These are phyloP conservation scores for Eubasilissa regina DNA, from an alignment of 1,140 invertebrate genomes.

Conservation along the genomic window DNA sequence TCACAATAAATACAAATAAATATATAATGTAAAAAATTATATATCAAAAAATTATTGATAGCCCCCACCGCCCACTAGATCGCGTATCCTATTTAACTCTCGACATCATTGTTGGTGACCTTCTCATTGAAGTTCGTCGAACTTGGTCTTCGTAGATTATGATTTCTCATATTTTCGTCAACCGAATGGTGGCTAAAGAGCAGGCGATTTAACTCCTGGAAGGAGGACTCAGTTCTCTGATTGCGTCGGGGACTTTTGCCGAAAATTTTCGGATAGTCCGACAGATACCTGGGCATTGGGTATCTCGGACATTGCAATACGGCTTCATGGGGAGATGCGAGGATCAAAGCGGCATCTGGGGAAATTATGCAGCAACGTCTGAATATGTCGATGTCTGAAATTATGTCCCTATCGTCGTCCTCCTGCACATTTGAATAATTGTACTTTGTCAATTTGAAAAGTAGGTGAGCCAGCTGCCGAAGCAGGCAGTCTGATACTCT, in stretches of 20 bases:
- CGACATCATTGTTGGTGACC: too few relatives aligned
- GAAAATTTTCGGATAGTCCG: conserved; percentile 18
- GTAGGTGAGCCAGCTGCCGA: conserved; percentile 4
- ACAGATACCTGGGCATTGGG: conserved; percentile 7
- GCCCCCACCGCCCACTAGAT: too few relatives aligned
- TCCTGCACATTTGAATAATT: neutral
- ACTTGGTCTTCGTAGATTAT: too few relatives aligned
- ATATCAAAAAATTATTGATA: too few relatives aligned
- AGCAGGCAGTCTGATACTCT: conserved; percentile 28
- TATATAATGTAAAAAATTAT: too few relatives aligned
- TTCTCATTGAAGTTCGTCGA: too few relatives aligned
- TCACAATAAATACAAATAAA: too few relatives aligned
- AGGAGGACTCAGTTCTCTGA: neutral
- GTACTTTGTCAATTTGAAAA: neutral
- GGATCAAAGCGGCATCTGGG: neutral
- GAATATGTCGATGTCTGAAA: conserved; percentile 17
- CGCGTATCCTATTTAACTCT: too few relatives aligned
- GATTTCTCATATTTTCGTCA: too few relatives aligned
- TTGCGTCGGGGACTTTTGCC: neutral
- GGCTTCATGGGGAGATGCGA: neutral
- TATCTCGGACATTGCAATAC: neutral
- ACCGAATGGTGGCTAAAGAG: too few relatives aligned
- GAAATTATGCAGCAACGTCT: neutral
- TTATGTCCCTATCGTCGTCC: neutral
- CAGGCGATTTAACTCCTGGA: too few relatives aligned